These are phyloP conservation scores for Telmatherina bonti DNA, from an alignment of 2,797 vertebrate genomes.

Conservation along the genomic window DNA sequence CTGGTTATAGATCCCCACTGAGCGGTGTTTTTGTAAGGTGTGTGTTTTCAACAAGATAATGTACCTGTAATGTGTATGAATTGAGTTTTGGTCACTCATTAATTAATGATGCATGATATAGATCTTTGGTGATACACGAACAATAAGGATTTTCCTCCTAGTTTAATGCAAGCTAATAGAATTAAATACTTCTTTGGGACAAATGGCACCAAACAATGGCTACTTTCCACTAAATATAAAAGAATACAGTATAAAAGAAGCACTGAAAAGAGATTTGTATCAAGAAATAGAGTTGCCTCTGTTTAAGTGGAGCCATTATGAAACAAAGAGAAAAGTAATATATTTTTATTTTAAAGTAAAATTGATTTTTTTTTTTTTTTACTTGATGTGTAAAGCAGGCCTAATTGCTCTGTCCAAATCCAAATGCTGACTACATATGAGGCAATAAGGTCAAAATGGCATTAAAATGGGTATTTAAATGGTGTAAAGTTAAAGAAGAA, in stretches of 20 bases:
- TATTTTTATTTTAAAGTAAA: too few relatives aligned
- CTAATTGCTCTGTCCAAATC: too few relatives aligned
- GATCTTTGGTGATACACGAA: background rate
- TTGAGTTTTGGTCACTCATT: background rate
- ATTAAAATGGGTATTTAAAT: too few relatives aligned
- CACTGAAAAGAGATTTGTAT: background rate
- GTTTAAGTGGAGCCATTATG: background rate
- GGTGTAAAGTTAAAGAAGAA: too few relatives aligned
- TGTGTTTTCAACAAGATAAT: background rate
- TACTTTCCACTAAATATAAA: background rate
- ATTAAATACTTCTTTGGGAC: background rate
- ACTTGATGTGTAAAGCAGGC: too few relatives aligned
- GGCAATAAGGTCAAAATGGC: too few relatives aligned
- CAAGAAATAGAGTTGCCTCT: background rate
- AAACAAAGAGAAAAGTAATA: too few relatives aligned
- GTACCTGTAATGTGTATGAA: background rate
- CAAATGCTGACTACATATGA: too few relatives aligned
- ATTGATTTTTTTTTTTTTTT: too few relatives aligned
- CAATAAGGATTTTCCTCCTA: background rate
- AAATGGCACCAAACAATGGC: background rate
- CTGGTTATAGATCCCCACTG: conserved; percentile 11
- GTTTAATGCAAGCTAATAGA: background rate
- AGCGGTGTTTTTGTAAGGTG: conserved; percentile 10
- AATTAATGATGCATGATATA: background rate
- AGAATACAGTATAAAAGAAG: too few relatives aligned